phyloP scores from a whole-genome alignment of 2,797 vertebrate genomes.

The Otus scops region DNA sequence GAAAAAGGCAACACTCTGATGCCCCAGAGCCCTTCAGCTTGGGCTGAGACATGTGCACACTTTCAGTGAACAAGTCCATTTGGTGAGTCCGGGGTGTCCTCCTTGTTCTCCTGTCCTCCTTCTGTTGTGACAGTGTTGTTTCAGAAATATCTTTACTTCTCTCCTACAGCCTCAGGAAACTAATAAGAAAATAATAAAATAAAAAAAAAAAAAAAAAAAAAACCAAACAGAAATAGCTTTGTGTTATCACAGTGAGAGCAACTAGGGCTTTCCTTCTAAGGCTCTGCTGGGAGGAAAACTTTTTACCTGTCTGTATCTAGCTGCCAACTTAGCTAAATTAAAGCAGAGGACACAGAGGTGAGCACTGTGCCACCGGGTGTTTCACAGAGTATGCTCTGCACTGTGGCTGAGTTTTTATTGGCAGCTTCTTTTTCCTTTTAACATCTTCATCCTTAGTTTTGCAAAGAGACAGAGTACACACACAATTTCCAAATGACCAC shows the following conservation, averaged over 20 bases:
- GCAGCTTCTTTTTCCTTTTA: not conserved
- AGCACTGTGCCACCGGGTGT: not conserved
- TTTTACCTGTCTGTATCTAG: not conserved
- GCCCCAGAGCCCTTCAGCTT: not conserved
- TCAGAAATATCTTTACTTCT: not conserved
- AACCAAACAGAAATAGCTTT: not conserved
- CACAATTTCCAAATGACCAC: not conserved
- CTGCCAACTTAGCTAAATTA: not conserved
- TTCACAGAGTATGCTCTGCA: not conserved
- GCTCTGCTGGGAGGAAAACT: not conserved
- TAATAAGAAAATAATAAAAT: not conserved
- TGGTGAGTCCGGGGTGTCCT: not conserved
- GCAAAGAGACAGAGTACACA: not conserved
- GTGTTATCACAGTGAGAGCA: not conserved
- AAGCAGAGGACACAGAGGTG: not conserved
- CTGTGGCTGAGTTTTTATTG: not conserved
- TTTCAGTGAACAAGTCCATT: not conserved
- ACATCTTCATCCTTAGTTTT: not conserved
- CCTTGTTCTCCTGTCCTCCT: not conserved
- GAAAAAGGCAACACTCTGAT: not conserved
- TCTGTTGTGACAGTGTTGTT: not conserved
- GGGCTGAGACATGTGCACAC: fast-evolving
- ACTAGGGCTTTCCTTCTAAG: not conserved
- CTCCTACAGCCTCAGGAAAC: not conserved
- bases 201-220: too few relatives aligned